Base-by-base conservation (phyloP, 2,888 invertebrate species). In the Orthonychiurus folsomi region DNA sequence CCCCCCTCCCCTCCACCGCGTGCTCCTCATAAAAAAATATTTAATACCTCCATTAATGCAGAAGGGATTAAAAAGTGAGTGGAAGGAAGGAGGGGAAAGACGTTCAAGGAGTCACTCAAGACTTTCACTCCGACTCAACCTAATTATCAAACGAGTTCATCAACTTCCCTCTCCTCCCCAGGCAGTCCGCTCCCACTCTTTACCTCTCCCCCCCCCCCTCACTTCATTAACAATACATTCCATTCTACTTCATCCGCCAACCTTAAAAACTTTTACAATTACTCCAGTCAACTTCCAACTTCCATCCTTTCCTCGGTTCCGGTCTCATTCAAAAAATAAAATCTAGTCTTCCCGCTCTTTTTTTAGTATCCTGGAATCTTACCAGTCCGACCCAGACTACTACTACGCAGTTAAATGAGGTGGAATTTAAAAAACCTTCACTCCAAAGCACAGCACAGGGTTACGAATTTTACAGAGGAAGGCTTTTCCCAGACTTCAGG, bases 11-110 rank as follows among this genome's bases (percentile, higher is more conserved):
- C 15, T n/a, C n/a, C n/a, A n/a, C n/a, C n/a, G n/a, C n/a, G n/a
- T n/a, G n/a, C n/a, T n/a, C n/a, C n/a, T n/a, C 65, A 65, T 67
- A 64, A 66, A 68, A 68, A 68, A 68, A 68, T 68, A 63, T 63
- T 68, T 68, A 66, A 68, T 66, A 64, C 61, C 65, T 63, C 65
- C 68, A 68, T 66, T 66, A 66, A 64, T 66, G 66, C 63, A 62
- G 63, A 62, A 68, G 66, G 66, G 68, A 68, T 68, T 66, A 67
- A 68, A 66, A 68, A 65, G 61, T 68, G 57, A 57, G 58, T 54
- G 61, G 61, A 61, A 63, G 58, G 63, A 63, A 61, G 57, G 50
- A 63, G 37, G 15, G 15, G 15, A 37, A 15, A 37, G 15, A 37
- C 5, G 15, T 5, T 9, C 5, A 37, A 37, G 15, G 37, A 37